Evolutionary conservation across 2,888 invertebrate species (phyloP), one percentile per base, ranked within the genome.

Genomic region (Drosophila borborema): DNA sequence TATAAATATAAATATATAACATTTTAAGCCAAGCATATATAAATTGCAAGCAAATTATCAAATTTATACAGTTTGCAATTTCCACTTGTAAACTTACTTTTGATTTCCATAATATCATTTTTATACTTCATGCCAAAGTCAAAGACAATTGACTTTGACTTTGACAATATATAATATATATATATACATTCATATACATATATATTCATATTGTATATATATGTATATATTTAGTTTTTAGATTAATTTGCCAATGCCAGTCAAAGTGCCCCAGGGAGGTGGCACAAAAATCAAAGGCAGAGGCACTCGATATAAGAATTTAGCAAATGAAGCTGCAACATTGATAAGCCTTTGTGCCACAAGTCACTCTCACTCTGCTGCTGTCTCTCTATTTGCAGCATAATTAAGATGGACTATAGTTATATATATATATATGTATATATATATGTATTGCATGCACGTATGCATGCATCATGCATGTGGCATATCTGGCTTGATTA

Each of bases 331-430:
- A 59, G 53, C 65, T 79, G 79, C 69, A 80, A 76, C 45, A 76
- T 80, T 80, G 79, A 77, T 79, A 77, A 67, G 81, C 62, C 45
- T 77, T 75, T 80, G 65, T 56, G 64, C 5, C 40, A 14, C 41
- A n/a, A 12, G 14, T n/a, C 40, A 36, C 20, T 55, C 51, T 59
- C 14, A 16, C 41, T 12, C 51, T 59, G 18, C 14, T 38, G 0
- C 38, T 40, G 38, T 40, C 38, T 16, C 38, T 43, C 14, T 41
- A n/a, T 46, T 18, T 48, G 53, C 28, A 55, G 55, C 36, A 72
- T 78, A 76, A 80, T 78, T 78, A 72, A 76, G 63, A 45, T 45
- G 28, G 63, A 62, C 36, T 58, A 31, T 34, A 38, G 45, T 16
- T 46, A 16, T 20, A 8, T 61, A 18, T 23, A n/a, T 41, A 23